Evolutionary conservation across 2,797 vertebrate species (phyloP), one percentile per base, ranked within the genome.

Genomic region (Pangasius macronema): DNA sequence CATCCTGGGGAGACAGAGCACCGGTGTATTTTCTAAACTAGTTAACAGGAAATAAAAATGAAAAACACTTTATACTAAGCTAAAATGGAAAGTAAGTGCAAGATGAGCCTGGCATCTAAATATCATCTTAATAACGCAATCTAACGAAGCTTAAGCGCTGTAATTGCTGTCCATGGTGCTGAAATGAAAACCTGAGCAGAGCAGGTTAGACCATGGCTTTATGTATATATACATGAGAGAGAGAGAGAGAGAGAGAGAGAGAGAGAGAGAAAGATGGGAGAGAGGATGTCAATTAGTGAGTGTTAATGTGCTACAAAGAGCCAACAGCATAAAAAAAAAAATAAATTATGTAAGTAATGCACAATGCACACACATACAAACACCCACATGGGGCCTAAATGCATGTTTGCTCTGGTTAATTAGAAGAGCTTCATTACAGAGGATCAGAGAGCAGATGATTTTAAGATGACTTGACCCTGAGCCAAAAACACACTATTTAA

Each of bases 101-200:
- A 77, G n/a, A 77, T 30, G 6, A 51, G 27, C 14, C 24, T 14
- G n/a, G 33, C 16, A 10, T 53, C 27, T 33, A 55, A 30, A 76
- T 51, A 76, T 77, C 13, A 57, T 22, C 39, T 42, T 46, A 42
- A 80, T 22, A 80, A 13, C 8, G 1, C 11, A 55, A 30, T 20
- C 7, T 2, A 59, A 7, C 51, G 20, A 36, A 63, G 57, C 27
- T 51, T 36, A 27, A 57, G 57, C 67, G 42, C 63, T 88, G 18
- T 88, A n/a, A 73, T 51, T 85, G 57, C 83, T 88, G 49, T 89
- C 90, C 65, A 0, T 84, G 82, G 86, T 88, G 7, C 87, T 87
- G 70, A 75, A 61, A 85, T 30, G 16, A 65, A 73, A 63, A 53
- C 46, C 65, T 20, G 53, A 20, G 85, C 77, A 36, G 30, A 22